Evolutionary conservation across 2,888 invertebrate species (phyloP), one percentile per base, ranked within the genome.

Genomic region (Apoda limacodes): DNA sequence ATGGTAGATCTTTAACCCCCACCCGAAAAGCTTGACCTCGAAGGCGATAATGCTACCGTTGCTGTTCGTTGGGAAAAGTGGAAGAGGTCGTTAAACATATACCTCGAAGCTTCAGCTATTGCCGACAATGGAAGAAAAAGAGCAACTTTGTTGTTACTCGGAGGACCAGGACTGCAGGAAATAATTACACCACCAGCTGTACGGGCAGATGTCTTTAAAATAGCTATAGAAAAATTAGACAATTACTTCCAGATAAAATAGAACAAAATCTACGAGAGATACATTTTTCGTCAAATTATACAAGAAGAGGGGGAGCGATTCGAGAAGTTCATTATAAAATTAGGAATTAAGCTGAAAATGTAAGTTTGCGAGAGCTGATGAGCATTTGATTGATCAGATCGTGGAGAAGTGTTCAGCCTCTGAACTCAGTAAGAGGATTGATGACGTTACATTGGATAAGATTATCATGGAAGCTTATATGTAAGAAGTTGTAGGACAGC

Each of bases 31-130:
- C 17, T 29, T 5, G 23, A 29, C 3, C 7, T 42, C 10, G 50
- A 45, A 9, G 50, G 53, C n/a, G 50, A 53, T 10, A 26, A 26
- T 13, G 22, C 41, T n/a, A 44, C 49, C 2, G 38, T 52, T 1
- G 34, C 24, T 14, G 13, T 25, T 5, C 21, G 41, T 9, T 41
- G 36, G 38, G 39, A 35, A 25, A 31, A 12, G 20, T 37, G 42
- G 39, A 39, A 42, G 12, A 25, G 35, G 11, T 28, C 32, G 3
- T 20, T 39, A n/a, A 29, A 30, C 13, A 42, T 42, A n/a, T 42
- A 34, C n/a, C 21, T 42, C 3, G 37, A 42, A 6, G 38, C 40
- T 7, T 22, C 37, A 4, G 36, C 32, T 13, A 40, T 37, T 19
- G 28, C 3, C 3, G 28, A 21, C 4, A 5, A 28, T 10, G 25